Conservation (phyloP, 2,113 vertebrate genomes). For the Mola mola region DNA sequence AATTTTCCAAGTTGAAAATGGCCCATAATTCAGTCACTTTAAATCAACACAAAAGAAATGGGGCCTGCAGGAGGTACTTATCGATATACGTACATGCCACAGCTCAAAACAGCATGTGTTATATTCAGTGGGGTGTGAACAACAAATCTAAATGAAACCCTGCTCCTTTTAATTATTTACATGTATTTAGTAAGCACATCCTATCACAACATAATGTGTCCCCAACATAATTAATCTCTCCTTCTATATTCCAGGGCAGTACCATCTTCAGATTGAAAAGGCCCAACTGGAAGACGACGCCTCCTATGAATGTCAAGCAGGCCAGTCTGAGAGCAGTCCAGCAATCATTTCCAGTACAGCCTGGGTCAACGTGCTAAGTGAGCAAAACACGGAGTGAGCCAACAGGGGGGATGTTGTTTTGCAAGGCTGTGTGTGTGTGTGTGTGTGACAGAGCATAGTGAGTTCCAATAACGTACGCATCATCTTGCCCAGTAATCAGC, state of each 20-base stretch:
- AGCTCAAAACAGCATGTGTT: constrained; percentile 4
- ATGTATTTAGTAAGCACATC: constrained; percentile 26
- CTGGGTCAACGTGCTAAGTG: constrained; percentile 77
- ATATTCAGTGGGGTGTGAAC: constrained; percentile 17
- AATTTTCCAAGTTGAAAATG: constrained; percentile 38
- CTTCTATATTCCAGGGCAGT: constrained; percentile 71
- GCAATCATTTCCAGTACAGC: constrained; percentile 68
- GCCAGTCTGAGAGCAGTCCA: constrained; percentile 71
- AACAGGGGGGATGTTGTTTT: neutral
- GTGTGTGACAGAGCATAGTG: constrained; percentile 19
- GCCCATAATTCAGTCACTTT: constrained; percentile 29
- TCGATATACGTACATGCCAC: constrained; percentile 1
- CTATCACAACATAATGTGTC: constrained; percentile 20
- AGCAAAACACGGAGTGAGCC: constrained; percentile 36
- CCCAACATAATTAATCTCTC: constrained; percentile 12
- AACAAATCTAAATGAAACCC: constrained; percentile 17
- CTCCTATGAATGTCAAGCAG: constrained; percentile 80
- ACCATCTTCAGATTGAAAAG: constrained; percentile 78
- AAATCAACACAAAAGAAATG: constrained; percentile 29
- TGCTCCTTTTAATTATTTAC: constrained; percentile 29
- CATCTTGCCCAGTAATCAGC: constrained; percentile 63
- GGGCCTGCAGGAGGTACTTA: constrained; percentile 22
- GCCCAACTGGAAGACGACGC: constrained; percentile 77
- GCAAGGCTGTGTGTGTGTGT: constrained; percentile 29
- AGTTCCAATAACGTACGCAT: constrained; percentile 33